Evolutionary conservation across 2,888 invertebrate species (phyloP), one percentile per base, ranked within the genome.

Genomic region (Patella caerulea): DNA sequence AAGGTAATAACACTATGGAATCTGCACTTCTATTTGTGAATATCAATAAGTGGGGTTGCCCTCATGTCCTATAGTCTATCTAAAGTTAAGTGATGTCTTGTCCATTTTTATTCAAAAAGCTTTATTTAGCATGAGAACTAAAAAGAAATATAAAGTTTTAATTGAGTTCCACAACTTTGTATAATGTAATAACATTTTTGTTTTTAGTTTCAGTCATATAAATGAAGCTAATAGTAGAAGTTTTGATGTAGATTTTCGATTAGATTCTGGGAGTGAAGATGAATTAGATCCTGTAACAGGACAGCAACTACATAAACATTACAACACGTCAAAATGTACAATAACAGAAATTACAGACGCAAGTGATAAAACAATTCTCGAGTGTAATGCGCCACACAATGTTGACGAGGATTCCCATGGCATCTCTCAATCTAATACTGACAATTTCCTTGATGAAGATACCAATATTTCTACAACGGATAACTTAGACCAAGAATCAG

Each of bases 241-340:
- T 65, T n/a, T 65, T 19, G 65, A 65, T 65, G 15, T 65, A 7
- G 65, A 65, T 9, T 65, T 65, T 24, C 65, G 14, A 19, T 65
- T 65, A 65, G 65, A 65, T 65, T 65, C 65, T 19, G 65, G 65
- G 3, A 65, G 65, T 65, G 65, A 24, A 65, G 65, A 65, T 24
- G 65, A 65, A 12, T 12, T 65, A 9, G 4, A 65, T 24, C 19
- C n/a, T 19, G 24, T 12, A 19, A n/a, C n/a, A 14, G 65, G 65
- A n/a, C 19, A 65, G 14, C n/a, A 19, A 65, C n/a, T 65, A 9
- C 65, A 19, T 65, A 65, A 65, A 65, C 65, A 65, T 65, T 65
- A 65, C 24, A 65, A 24, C 24, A 7, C n/a, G 14, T n/a, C 65
- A 19, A 65, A 19, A 19, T 65, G 65, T 65, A 65, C 9, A 65